Base-by-base conservation (phyloP, 1,140 invertebrate genomes). In the Popillia japonica region DNA sequence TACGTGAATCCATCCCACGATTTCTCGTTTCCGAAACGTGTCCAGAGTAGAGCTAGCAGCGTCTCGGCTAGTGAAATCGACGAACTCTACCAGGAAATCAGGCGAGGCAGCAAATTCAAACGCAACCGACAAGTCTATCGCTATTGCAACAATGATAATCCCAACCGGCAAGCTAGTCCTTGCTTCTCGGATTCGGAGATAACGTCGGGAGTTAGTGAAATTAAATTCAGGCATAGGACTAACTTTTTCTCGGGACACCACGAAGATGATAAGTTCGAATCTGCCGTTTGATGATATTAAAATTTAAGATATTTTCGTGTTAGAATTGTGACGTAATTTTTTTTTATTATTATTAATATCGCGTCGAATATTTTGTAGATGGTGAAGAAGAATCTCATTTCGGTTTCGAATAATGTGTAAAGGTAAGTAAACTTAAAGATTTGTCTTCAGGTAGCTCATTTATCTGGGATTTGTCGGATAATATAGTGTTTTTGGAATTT, bases 61-160 rank as follows among this genome's bases (percentile, higher is more conserved):
- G 83, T 84, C 0, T 89, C 89, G 40, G 85, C 87, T 6, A 90
- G 88, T 81, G 90, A 90, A 72, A 83, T 91, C 27, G 90, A 91
- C 79, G 89, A 90, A 81, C 83, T 91, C 22, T 90, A 91, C 79
- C 90, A 90, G 41, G 89, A 89, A 81, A 90, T 91, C 74, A 88
- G 84, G n/a, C 48, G 75, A 27, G 23, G 23, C 8, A 74, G 64
- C 17, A 55, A 55, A n/a, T 55, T 55, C 10, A 68, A 44, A 42
- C 27, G 64, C 55, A 75, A 44, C 55, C 17, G 40, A 27, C 34
- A 17, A 34, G 22, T 14, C 27, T 68, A 77, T 59, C 73, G 75
- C 27, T 10, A 44, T 72, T 40, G 1, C 20, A 74, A 64, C 20
- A 78, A 74, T 59, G 75, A 77, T 81, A 48, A 48, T 61, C 75